phyloP scores from a whole-genome alignment of 2,113 vertebrate species.

The Turnix velox region DNA sequence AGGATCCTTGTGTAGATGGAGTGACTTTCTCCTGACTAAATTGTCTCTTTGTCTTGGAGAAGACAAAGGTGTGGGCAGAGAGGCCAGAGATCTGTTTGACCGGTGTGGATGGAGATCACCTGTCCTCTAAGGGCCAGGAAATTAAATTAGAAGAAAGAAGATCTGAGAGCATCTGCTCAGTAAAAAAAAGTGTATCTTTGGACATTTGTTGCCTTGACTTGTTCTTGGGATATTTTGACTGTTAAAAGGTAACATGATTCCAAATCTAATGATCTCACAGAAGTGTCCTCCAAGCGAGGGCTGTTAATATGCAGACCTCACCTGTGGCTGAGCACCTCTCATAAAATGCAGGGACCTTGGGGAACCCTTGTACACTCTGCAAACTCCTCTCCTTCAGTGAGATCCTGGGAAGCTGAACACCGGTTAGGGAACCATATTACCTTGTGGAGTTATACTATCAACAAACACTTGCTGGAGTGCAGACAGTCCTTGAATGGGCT shows the following conservation, averaged over 20 bases:
- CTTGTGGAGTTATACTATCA: neutral
- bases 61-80: neutral
- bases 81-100: neutral
- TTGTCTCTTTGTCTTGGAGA: neutral
- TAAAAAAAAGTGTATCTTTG: neutral
- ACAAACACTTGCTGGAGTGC: neutral
- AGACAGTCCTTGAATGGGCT: neutral
- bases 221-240: neutral
- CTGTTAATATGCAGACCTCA: neutral
- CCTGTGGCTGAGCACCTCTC: neutral
- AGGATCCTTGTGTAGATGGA: neutral
- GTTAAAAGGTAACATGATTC: neutral
- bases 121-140: neutral
- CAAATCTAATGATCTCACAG: neutral
- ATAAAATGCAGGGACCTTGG: neutral
- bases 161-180: no score
- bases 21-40: neutral
- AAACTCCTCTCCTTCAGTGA: neutral
- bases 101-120: neutral
- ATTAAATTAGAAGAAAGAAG: neutral
- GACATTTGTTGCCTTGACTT: neutral
- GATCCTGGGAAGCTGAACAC: neutral
- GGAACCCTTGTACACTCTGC: neutral
- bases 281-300: neutral
- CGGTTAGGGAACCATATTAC: rapidly evolving